phyloP scores from a whole-genome alignment of 2,888 invertebrate genomes.

The Diabrotica balteata region DNA sequence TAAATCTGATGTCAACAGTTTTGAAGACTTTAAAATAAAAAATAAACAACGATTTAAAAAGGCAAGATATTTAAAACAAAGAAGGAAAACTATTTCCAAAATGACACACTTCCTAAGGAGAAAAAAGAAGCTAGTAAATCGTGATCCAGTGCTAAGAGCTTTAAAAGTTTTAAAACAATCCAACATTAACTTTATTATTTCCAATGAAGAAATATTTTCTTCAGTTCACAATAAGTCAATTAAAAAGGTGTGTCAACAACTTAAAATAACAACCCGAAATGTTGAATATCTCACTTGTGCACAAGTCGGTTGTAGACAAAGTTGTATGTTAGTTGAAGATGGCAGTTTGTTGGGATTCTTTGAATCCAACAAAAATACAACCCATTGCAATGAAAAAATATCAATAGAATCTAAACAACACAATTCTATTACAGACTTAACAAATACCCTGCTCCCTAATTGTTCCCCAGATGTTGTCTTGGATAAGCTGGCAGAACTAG shows the following conservation, averaged over 20 bases:
- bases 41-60: not conserved
- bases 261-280: not conserved
- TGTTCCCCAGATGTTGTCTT: constrained; percentile 31
- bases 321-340: constrained; percentile 34
- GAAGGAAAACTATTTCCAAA: constrained; percentile 12
- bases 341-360: constrained; percentile 42
- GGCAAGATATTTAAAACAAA: not conserved
- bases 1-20: not conserved
- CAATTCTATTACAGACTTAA: constrained; percentile 4
- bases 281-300: constrained; percentile 33
- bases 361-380: constrained; percentile 28
- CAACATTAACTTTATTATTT: constrained; percentile 47
- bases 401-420: constrained; percentile 12
- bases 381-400: no score
- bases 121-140: constrained; percentile 4
- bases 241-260: no score
- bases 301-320: constrained; percentile 31
- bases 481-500: constrained; percentile 40
- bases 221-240: no score
- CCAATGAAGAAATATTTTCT: constrained; percentile 33
- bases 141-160: constrained; percentile 40
- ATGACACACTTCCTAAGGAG: constrained; percentile 16
- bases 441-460: no score
- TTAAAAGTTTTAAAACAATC: constrained; percentile 41
- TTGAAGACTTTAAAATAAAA: not conserved